A percentile compares a stretch with the other conserved stretches of the same genome.
These are phyloP conservation scores for Xiphorhynchus elegans DNA, from an alignment of 2,113 vertebrate species.

Conservation along the genomic window DNA sequence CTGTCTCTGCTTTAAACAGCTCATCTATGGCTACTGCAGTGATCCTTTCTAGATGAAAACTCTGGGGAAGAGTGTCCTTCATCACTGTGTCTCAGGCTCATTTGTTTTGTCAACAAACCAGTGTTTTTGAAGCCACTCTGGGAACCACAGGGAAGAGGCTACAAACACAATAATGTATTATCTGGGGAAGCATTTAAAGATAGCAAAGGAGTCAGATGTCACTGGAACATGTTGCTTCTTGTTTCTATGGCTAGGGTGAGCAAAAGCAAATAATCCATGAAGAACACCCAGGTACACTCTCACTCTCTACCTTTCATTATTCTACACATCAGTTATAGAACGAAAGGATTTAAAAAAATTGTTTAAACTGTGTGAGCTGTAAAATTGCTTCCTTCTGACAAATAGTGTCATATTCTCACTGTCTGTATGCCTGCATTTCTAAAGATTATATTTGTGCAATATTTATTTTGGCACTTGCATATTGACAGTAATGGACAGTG, in stretches of 20 bases:
- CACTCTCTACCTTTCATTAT: background rate
- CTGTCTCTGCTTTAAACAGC: background rate
- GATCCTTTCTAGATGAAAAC: background rate
- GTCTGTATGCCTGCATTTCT: background rate
- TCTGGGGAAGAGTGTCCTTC: constrained; percentile 1
- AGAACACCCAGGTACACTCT: background rate
- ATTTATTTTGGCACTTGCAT: background rate
- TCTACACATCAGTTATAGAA: background rate
- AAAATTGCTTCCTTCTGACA: background rate
- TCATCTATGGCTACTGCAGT: background rate
- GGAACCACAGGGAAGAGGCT: background rate
- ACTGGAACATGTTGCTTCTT: background rate
- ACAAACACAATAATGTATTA: constrained; percentile 25
- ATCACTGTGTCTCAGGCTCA: background rate
- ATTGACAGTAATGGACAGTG: background rate
- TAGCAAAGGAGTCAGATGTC: background rate
- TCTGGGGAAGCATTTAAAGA: background rate
- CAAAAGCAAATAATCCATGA: background rate
- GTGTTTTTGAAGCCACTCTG: background rate
- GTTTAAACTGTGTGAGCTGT: background rate
- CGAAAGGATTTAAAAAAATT: constrained; percentile 6
- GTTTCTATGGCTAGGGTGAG: constrained; percentile 30
- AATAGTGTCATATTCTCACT: background rate
- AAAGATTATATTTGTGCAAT: background rate
- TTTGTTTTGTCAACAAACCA: constrained; percentile 55